Conservation (phyloP, 2,888 invertebrate genomes). For the Metacarcinus magister region DNA sequence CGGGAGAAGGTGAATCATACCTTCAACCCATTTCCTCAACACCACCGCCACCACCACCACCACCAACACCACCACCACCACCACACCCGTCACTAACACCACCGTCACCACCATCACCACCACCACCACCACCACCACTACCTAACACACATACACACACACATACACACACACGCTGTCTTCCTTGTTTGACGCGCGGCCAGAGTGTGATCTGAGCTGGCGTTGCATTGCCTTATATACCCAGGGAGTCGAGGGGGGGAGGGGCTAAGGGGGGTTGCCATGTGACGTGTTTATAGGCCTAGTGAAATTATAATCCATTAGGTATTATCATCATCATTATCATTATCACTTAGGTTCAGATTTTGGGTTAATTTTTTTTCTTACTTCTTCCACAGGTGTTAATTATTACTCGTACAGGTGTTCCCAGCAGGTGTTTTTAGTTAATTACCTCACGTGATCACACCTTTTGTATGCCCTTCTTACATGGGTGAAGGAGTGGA, state of each 20-base stretch:
- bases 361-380: neutral
- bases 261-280: neutral
- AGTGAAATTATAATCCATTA: neutral
- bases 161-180: neutral
- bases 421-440: neutral
- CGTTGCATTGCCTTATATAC: neutral
- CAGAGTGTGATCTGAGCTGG: neutral
- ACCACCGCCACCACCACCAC: slow-evolving; percentile 31
- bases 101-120: slow-evolving; percentile 29
- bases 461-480: neutral
- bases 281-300: neutral
- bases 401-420: neutral
- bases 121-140: slow-evolving; percentile 28
- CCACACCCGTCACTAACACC: slow-evolving; percentile 18
- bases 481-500: neutral
- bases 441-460: neutral
- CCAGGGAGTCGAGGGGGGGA: neutral
- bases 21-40: slow-evolving; percentile 47
- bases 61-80: slow-evolving; percentile 56
- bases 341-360: neutral
- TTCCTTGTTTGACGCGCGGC: neutral
- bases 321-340: neutral
- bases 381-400: neutral
- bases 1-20: slow-evolving; percentile 52
- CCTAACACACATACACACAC: neutral